Evolutionary conservation across 2,797 vertebrate species (phyloP).

Genomic region (Tangara arthus): DNA sequence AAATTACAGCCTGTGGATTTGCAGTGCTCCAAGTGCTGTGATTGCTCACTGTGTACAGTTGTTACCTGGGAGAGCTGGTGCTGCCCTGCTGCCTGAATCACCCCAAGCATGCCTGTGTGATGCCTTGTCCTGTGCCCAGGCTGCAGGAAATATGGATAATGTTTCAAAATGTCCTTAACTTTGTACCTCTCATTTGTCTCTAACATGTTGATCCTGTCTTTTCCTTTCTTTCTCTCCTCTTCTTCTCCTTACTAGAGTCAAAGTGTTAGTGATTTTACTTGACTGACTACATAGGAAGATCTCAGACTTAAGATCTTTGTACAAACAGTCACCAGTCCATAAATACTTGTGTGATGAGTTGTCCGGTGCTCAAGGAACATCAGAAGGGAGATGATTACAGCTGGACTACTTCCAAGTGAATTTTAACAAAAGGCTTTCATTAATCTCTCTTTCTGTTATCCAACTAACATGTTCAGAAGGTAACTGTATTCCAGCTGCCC

Average conservation of each 20-base stretch:
- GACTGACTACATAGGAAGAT: conserved; percentile 16
- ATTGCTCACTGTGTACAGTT: background rate
- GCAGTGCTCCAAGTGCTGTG: background rate
- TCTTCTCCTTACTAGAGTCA: conserved; percentile 45
- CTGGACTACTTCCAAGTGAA: conserved; percentile 34
- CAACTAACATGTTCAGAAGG: conserved; percentile 46
- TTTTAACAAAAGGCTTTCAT: conserved; percentile 47
- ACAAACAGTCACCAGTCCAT: background rate
- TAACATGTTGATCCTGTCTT: conserved; percentile 42
- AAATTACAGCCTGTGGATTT: background rate
- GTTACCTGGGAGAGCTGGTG: conserved; percentile 14
- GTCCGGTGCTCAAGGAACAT: conserved; percentile 27
- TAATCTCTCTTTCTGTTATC: conserved; percentile 40
- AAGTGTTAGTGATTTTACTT: conserved; percentile 22
- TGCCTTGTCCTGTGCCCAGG: background rate
- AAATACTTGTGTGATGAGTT: conserved; percentile 27
- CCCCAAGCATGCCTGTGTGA: background rate
- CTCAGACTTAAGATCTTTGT: conserved; percentile 17
- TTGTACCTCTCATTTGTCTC: background rate
- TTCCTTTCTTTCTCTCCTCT: conserved; percentile 54
- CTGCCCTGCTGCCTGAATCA: background rate
- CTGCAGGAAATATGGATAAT: background rate
- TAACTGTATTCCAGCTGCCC: conserved; percentile 36
- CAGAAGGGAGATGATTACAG: conserved; percentile 31
- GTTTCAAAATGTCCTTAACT: conserved; percentile 17